Conservation (phyloP, 2,797 vertebrate genomes). For the Pipistrellus kuhlii region DNA sequence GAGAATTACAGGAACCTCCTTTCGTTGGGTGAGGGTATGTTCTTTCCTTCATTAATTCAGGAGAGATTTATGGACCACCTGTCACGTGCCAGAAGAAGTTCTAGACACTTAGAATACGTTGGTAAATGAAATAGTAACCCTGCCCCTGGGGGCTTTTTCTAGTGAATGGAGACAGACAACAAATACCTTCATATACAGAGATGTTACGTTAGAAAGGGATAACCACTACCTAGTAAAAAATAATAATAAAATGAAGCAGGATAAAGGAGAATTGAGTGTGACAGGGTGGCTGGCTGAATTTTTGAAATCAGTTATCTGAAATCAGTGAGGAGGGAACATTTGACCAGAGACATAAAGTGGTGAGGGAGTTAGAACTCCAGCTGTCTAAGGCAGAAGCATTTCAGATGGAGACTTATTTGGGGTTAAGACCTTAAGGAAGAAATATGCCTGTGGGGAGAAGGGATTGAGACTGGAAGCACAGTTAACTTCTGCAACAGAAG, state of each 20-base stretch:
- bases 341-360: neutral
- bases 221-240: neutral
- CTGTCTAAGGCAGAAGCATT: neutral
- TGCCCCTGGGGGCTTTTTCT: neutral
- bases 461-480: neutral
- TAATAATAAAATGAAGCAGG: neutral
- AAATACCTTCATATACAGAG: neutral
- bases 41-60: neutral
- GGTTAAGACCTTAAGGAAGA: neutral
- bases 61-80: neutral
- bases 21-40: neutral
- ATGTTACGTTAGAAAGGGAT: neutral
- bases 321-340: neutral
- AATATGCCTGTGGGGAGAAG: neutral
- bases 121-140: neutral
- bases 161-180: neutral
- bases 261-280: neutral
- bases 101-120: neutral
- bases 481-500: neutral
- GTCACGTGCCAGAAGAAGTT: neutral
- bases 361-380: neutral
- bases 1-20: neutral
- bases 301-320: slow-evolving; percentile 16
- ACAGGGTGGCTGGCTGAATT: neutral
- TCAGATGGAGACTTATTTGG: neutral